A percentile compares a stretch with the other conserved stretches of the same genome.
phyloP scores from a whole-genome alignment of 2,113 vertebrate genomes.

The Saimiri boliviensis region DNA sequence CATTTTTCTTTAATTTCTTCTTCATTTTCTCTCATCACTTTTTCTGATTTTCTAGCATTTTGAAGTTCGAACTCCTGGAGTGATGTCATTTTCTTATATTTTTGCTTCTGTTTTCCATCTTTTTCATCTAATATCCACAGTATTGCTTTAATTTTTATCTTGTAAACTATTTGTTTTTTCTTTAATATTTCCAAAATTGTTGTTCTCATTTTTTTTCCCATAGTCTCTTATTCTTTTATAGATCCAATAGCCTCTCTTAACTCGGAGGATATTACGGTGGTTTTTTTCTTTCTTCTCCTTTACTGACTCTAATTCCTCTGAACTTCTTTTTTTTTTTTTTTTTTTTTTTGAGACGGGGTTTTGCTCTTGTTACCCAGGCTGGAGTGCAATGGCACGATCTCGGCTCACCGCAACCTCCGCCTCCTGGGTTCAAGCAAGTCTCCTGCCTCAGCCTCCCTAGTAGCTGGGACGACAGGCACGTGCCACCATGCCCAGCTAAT shows the following conservation, averaged over 20 bases:
- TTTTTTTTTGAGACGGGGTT: no score
- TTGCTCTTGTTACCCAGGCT: no score
- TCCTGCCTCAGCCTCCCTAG: no score
- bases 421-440: no score
- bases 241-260: neutral
- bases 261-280: neutral
- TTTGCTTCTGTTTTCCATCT: neutral
- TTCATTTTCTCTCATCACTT: neutral
- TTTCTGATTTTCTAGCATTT: constrained; percentile 28
- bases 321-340: neutral
- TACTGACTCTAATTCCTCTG: neutral
- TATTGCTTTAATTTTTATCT: neutral
- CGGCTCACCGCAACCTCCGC: no score
- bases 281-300: neutral
- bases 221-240: neutral
- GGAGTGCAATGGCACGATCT: no score
- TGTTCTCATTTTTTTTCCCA: neutral
- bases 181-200: neutral
- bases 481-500: no score
- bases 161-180: neutral
- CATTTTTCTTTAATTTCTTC: neutral
- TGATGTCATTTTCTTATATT: neutral
- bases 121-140: neutral
- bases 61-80: neutral
- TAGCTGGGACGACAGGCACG: no score